Evolutionary conservation across 1,140 invertebrate genomes (phyloP).

Genomic region (Drosophila novamexicana): DNA sequence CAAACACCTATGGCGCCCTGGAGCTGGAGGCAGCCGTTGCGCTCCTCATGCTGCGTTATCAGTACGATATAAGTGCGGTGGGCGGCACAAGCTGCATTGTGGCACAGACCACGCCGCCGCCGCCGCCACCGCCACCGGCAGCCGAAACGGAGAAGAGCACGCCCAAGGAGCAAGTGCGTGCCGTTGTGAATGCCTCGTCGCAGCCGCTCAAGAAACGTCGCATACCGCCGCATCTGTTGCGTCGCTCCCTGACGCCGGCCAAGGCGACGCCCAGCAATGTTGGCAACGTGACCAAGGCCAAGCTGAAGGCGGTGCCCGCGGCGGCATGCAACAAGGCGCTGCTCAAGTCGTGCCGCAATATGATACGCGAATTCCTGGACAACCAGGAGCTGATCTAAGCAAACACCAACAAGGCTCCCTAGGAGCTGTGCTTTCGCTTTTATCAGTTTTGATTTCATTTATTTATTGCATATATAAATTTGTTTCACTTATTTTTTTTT

Average conservation of each 20-base stretch:
- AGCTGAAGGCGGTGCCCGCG: not conserved
- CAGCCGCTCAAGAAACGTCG: slow-evolving; percentile 65
- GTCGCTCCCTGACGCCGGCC: slow-evolving; percentile 41
- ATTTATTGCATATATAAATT: slow-evolving; percentile 81
- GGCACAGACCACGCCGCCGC: slow-evolving; percentile 16
- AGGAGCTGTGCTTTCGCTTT: not conserved
- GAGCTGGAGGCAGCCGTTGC: slow-evolving; percentile 70
- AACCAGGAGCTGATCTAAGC: slow-evolving; percentile 52
- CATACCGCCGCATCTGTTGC: slow-evolving; percentile 56
- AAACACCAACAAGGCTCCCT: not conserved
- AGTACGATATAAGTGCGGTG: slow-evolving; percentile 32
- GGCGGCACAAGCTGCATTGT: not conserved
- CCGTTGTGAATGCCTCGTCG: not conserved
- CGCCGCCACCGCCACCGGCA: not conserved
- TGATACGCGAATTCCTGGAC: slow-evolving; percentile 71
- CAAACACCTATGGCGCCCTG: slow-evolving; percentile 21
- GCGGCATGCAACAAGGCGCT: slow-evolving; percentile 46
- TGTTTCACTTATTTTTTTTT: slow-evolving; percentile 45
- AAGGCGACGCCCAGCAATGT: slow-evolving; percentile 1
- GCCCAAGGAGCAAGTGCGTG: slow-evolving; percentile 53
- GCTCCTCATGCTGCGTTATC: slow-evolving; percentile 66
- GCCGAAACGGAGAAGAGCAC: slow-evolving; percentile 40
- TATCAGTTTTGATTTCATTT: slow-evolving; percentile 66
- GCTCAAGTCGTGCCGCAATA: slow-evolving; percentile 65
- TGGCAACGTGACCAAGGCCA: slow-evolving; percentile 40